Evolutionary conservation across 1,140 invertebrate genomes (phyloP).

Genomic region (Ptiloglossa arizonensis): DNA sequence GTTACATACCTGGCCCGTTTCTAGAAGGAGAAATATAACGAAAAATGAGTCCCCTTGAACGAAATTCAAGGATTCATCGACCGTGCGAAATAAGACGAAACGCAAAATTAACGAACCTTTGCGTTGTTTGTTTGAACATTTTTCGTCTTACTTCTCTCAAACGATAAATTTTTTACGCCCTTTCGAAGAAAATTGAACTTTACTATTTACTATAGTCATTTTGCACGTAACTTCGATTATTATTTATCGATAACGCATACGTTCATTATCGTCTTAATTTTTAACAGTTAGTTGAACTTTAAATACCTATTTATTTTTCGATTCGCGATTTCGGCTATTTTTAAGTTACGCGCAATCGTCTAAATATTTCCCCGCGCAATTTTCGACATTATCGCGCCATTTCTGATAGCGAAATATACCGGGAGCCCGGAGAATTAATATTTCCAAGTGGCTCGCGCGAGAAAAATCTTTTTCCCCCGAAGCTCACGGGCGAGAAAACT

Average conservation of each 20-base stretch:
- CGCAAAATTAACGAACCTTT: not conserved
- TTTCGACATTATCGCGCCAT: too few relatives aligned
- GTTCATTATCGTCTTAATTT: not conserved
- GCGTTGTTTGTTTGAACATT: not conserved
- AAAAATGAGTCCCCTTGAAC: not conserved
- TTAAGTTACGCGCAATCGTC: too few relatives aligned
- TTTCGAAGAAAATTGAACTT: too few relatives aligned
- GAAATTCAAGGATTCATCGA: not conserved
- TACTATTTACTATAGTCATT: too few relatives aligned
- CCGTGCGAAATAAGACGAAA: not conserved
- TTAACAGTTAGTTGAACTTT: too few relatives aligned
- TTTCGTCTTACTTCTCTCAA: not conserved
- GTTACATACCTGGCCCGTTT: not conserved
- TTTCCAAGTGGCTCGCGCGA: slow-evolving; percentile 24
- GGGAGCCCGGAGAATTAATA: not conserved
- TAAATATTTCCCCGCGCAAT: too few relatives aligned
- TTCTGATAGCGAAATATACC: too few relatives aligned
- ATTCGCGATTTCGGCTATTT: too few relatives aligned
- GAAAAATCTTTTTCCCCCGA: not conserved
- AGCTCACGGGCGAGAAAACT: not conserved
- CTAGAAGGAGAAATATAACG: not conserved
- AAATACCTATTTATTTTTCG: too few relatives aligned
- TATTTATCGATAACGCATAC: too few relatives aligned
- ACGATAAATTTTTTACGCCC: not conserved
- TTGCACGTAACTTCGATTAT: too few relatives aligned